Percentiles rank a stretch among this genome's conserved stretches.
Conservation (phyloP, 2,797 vertebrate species). For the Sparus aurata region DNA sequence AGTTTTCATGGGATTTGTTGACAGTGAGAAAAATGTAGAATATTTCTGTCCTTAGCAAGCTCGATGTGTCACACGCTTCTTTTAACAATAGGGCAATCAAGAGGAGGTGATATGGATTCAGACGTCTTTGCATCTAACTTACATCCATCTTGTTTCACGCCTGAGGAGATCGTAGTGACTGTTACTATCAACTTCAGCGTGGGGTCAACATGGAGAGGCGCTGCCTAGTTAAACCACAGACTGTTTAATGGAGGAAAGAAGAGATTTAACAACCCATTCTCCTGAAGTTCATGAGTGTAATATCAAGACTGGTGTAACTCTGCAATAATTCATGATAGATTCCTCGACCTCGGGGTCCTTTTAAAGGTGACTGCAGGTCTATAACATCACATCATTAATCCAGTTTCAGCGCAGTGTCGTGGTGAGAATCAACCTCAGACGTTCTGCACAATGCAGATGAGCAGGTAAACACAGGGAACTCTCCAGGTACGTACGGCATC, state of each 20-base stretch:
- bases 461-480: neutral
- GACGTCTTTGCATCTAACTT: slow-evolving; percentile 6
- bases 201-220: slow-evolving; percentile 14
- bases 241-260: slow-evolving; percentile 40
- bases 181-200: slow-evolving; percentile 30
- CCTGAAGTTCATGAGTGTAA: slow-evolving; percentile 35
- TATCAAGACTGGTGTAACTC: slow-evolving; percentile 15
- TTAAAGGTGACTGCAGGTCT: slow-evolving; percentile 36
- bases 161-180: slow-evolving; percentile 10
- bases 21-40: too few species aligned
- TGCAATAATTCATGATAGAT: slow-evolving; percentile 27
- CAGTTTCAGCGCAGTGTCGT: neutral
- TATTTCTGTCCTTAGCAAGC: neutral
- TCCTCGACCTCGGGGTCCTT: slow-evolving; percentile 23
- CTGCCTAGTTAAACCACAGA: slow-evolving; percentile 36
- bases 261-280: slow-evolving; percentile 45
- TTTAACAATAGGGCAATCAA: neutral
- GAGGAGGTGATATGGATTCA: neutral
- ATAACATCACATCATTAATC: slow-evolving; percentile 22
- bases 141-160: neutral
- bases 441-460: neutral
- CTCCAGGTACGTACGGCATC: neutral
- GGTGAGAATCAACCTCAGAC: slow-evolving; percentile 7
- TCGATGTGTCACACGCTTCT: neutral
- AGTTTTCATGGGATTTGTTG: too few species aligned